These are phyloP conservation scores for Spatulosminthurus flaviceps DNA, from an alignment of 2,888 invertebrate species.

Conservation along the genomic window DNA sequence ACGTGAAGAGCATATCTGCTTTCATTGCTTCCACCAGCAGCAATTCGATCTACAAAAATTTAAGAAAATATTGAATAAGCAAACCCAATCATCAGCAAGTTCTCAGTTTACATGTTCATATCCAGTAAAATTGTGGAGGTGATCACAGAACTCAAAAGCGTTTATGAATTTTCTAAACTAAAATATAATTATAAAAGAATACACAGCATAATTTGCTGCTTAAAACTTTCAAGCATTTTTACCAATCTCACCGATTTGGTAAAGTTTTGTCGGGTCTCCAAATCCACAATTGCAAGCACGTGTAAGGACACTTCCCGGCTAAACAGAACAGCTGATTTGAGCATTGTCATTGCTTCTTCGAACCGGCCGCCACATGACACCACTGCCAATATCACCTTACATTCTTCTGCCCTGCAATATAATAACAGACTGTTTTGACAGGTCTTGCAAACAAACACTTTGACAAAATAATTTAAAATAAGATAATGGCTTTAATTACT, in stretches of 20 bases:
- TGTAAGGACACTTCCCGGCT: conserved; percentile 31
- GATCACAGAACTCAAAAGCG: no score
- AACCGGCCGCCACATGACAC: conserved; percentile 30
- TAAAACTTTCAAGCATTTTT: background rate
- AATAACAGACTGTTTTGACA: no score
- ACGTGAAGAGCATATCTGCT: conserved; percentile 72
- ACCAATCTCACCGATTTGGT: background rate
- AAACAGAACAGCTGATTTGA: conserved; percentile 38
- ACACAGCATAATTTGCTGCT: no score
- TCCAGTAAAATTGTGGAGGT: no score
- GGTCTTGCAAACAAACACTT: no score
- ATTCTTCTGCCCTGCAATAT: background rate
- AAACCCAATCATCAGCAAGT: no score
- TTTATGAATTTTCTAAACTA: no score
- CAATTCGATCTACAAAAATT: conserved; percentile 27
- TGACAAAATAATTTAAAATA: no score
- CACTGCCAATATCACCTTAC: background rate
- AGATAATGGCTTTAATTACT: no score
- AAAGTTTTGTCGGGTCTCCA: background rate
- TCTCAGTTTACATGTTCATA: no score
- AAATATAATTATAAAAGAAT: no score
- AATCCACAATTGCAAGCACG: conserved; percentile 36
- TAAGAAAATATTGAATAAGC: background rate
- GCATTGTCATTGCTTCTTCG: conserved; percentile 36
- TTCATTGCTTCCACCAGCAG: conserved; percentile 22